Percentiles rank a stretch among this genome's conserved stretches.
Conservation (phyloP, 2,888 invertebrate species). For the Helleia helle region DNA sequence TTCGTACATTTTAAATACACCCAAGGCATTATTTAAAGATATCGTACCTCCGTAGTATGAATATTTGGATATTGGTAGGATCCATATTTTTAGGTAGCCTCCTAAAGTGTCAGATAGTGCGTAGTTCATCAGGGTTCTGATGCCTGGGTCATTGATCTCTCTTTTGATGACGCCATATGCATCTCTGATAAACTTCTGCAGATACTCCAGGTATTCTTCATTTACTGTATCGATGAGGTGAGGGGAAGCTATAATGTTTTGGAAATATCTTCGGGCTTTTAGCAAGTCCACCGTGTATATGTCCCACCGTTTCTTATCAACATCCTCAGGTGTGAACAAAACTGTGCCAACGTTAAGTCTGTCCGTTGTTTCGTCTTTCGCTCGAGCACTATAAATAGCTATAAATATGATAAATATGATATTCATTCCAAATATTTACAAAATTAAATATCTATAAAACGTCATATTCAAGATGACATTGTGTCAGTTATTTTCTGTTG, state of each 20-base stretch:
- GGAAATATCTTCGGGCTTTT: constrained; percentile 40
- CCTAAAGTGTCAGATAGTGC: constrained; percentile 70
- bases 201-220: constrained; percentile 32
- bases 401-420: constrained; percentile 15
- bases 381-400: constrained; percentile 18
- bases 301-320: constrained; percentile 34
- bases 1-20: constrained; percentile 68
- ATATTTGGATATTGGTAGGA: constrained; percentile 74
- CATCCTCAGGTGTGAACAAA: constrained; percentile 35
- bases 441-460: constrained; percentile 49
- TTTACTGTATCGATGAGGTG: constrained; percentile 29
- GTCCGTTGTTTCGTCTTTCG: constrained; percentile 13
- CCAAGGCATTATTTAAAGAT: constrained; percentile 66
- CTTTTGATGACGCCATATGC: constrained; percentile 34
- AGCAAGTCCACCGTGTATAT: constrained; percentile 33
- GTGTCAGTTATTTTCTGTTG: too few relatives aligned
- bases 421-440: constrained; percentile 29
- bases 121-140: constrained; percentile 34
- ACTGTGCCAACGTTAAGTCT: constrained; percentile 49
- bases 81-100: constrained; percentile 75
- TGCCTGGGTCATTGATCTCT: constrained; percentile 27
- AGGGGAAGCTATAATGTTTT: constrained; percentile 38
- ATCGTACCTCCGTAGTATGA: constrained; percentile 77
- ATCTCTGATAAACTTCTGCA: constrained; percentile 39
- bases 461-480: neutral